A percentile compares a stretch with the other conserved stretches of the same genome.
Conservation (phyloP, 1,140 invertebrate genomes). For the Hycleus phaleratus region DNA sequence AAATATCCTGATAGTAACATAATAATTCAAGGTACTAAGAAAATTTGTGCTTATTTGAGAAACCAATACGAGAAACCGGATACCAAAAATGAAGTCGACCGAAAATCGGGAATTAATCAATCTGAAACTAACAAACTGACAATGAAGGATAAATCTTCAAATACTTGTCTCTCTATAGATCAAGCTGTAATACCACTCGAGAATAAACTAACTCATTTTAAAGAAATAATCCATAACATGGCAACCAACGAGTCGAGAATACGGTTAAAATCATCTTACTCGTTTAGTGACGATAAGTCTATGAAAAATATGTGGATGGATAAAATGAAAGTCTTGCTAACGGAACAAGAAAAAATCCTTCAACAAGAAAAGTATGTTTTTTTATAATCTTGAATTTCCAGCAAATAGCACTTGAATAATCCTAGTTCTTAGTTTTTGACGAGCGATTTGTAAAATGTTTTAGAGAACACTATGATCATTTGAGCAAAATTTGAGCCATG, state of each 20-base stretch:
- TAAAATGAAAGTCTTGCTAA: constrained; percentile 30
- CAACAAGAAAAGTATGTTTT: constrained; percentile 34
- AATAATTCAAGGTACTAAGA: constrained; percentile 27
- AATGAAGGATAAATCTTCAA: neutral
- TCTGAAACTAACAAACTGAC: neutral
- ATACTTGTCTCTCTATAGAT: neutral
- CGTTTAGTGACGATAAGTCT: constrained; percentile 11
- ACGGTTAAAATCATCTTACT: neutral
- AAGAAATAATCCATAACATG: constrained; percentile 14
- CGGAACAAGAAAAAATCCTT: constrained; percentile 34
- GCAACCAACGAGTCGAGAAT: neutral
- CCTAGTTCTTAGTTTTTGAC: too few species aligned
- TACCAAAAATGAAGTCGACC: neutral
- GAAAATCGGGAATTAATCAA: neutral
- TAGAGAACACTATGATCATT: too few species aligned
- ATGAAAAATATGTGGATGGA: constrained; percentile 34
- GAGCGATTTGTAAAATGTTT: too few species aligned
- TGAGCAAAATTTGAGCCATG: too few species aligned
- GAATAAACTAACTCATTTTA: neutral
- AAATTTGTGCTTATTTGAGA: constrained; percentile 27
- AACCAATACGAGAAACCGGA: constrained; percentile 20
- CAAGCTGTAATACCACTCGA: neutral
- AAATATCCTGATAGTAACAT: constrained; percentile 28
- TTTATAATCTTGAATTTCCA: neutral
- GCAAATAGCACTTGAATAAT: too few species aligned